A percentile compares a stretch with the other conserved stretches of the same genome.
These are phyloP conservation scores for Sialis fuliginosa DNA, from an alignment of 2,888 invertebrate species.

Conservation along the genomic window DNA sequence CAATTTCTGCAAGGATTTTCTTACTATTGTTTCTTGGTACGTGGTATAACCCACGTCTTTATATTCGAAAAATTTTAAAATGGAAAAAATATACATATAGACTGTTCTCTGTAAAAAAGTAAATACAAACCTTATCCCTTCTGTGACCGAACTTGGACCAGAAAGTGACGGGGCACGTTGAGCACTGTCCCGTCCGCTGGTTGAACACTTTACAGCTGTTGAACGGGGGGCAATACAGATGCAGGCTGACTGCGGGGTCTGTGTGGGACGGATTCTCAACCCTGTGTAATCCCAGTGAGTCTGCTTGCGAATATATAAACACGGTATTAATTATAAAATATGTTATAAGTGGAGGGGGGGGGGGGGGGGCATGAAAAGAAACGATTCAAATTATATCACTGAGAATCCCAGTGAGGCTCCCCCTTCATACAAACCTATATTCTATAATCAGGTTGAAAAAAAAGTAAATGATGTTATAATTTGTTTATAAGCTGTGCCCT, in stretches of 20 bases:
- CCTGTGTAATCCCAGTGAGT: conserved; percentile 84
- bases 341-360: not conserved
- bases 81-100: no score
- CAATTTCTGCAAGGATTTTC: no score
- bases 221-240: conserved; percentile 91
- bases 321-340: no score
- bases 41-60: no score
- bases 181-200: conserved; percentile 67
- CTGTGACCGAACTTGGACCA: conserved; percentile 82
- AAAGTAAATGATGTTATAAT: no score
- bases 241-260: conserved; percentile 79
- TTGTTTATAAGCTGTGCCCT: no score
- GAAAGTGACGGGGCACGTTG: conserved; percentile 62
- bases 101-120: not conserved
- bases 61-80: no score
- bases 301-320: conserved; percentile 28
- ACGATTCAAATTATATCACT: no score
- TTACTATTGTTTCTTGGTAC: no score
- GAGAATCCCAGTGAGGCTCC: no score
- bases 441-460: no score
- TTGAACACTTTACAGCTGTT: conserved; percentile 79
- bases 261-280: conserved; percentile 87
- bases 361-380: not conserved
- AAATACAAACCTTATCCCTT: conserved; percentile 38
- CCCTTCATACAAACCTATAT: no score